Evolutionary conservation across 2,888 invertebrate genomes (phyloP), one percentile per base, ranked within the genome.

Genomic region (Macrosoma leucophasiata): DNA sequence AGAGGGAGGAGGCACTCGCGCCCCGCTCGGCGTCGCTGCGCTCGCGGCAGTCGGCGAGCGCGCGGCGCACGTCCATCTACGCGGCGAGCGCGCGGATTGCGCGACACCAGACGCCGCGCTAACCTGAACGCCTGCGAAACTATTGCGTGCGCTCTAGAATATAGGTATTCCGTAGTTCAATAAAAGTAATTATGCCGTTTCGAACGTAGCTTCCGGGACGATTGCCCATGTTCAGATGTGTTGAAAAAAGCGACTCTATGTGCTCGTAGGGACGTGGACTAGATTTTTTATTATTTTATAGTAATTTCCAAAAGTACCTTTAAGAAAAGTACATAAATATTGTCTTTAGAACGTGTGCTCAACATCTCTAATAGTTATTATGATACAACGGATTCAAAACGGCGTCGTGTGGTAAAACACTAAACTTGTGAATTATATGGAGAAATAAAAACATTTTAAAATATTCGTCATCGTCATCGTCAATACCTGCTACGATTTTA

Each of bases 41-140:
- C 9, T 40, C 47, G 41, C 47, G 42, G 24, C 44, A 46, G n/a
- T n/a, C n/a, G 39, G 31, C 46, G 14, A 37, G 50, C 31, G 45
- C 47, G 36, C 69, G 76, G 20, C 75, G 75, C 57, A 71, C 69
- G 8, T 77, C 77, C 43, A 73, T 77, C 68, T 73, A 73, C 59
- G 62, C 64, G 23, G 79, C 78, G 31, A 74, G 72, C 61, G 40
- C 62, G 54, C 68, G 75, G n/a, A 64, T 70, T 26, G 74, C 76
- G 40, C 59, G 78, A 1, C 72, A 68, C 57, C 55, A 47, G 6
- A 33, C 48, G n/a, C 36, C 31, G n/a, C 29, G 29, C 23, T 29
- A 22, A 19, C 2, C 22, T 17, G 13, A 24, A 11, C 24, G 13
- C 13, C 24, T n/a, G 8, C n/a, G n/a, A n/a, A n/a, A n/a, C n/a